These are phyloP conservation scores for Lepidurus packardi DNA, from an alignment of 1,140 invertebrate species.

Conservation along the genomic window DNA sequence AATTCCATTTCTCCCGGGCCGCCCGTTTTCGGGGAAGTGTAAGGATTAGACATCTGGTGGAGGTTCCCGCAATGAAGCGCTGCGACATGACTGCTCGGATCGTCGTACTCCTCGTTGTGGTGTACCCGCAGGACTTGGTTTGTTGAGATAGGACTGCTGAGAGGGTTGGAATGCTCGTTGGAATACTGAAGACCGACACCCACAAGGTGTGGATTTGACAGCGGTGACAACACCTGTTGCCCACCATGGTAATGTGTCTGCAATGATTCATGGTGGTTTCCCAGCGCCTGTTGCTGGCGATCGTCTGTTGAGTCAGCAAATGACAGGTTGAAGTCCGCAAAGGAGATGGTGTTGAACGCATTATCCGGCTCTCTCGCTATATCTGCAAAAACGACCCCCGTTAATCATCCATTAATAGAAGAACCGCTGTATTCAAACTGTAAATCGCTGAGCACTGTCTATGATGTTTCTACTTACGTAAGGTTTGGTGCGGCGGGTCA, in stretches of 20 bases:
- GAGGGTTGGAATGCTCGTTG: not conserved
- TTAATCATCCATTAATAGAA: not conserved
- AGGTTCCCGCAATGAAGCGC: not conserved
- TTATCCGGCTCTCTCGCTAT: not conserved
- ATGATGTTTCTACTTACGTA: too few relatives aligned
- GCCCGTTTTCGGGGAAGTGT: not conserved
- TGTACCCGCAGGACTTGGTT: not conserved
- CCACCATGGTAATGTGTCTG: not conserved
- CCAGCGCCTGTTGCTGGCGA: not conserved
- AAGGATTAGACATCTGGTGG: not conserved
- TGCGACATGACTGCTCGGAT: not conserved
- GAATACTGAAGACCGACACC: slow-evolving; percentile 6
- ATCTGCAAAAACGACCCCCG: not conserved
- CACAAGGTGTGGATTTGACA: not conserved
- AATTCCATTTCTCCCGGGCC: not conserved
- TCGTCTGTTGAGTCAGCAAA: not conserved
- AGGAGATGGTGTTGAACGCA: not conserved
- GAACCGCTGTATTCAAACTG: not conserved
- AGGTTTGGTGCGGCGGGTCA: not conserved
- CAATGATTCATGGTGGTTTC: not conserved
- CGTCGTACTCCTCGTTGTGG: not conserved
- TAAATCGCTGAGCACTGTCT: too few relatives aligned
- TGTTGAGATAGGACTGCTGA: not conserved
- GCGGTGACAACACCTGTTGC: not conserved
- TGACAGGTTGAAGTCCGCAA: slow-evolving; percentile 1